phyloP scores from a whole-genome alignment of 2,113 vertebrate species.

The Sminthopsis crassicaudata region DNA sequence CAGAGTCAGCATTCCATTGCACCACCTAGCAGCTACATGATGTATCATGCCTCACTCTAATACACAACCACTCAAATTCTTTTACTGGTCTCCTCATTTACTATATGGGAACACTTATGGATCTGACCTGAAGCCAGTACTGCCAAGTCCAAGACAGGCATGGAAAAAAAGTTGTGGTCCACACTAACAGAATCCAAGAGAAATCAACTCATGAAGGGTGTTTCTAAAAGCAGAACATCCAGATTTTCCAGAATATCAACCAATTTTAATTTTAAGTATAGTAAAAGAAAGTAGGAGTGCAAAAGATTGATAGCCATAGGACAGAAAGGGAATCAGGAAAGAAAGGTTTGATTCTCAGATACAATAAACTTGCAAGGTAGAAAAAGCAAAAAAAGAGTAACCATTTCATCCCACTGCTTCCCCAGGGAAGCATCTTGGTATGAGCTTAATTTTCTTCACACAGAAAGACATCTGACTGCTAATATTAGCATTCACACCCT shows the following conservation, averaged over 20 bases:
- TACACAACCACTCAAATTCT: background rate
- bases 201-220: background rate
- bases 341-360: background rate
- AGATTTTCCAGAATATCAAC: background rate
- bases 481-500: slow-evolving; percentile 54
- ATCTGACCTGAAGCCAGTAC: background rate
- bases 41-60: background rate
- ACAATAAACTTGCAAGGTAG: background rate
- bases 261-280: background rate
- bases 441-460: background rate
- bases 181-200: background rate
- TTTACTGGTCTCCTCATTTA: background rate
- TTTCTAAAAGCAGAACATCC: background rate
- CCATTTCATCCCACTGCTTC: background rate
- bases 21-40: background rate
- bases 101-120: background rate
- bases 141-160: background rate
- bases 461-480: slow-evolving; percentile 11
- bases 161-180: background rate
- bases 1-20: background rate
- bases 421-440: background rate
- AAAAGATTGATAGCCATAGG: background rate
- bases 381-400: background rate
- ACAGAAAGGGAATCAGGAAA: background rate
- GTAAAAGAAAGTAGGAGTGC: background rate